These are phyloP conservation scores for Drosophila ficusphila DNA, from an alignment of 1,140 invertebrate species.

Conservation along the genomic window DNA sequence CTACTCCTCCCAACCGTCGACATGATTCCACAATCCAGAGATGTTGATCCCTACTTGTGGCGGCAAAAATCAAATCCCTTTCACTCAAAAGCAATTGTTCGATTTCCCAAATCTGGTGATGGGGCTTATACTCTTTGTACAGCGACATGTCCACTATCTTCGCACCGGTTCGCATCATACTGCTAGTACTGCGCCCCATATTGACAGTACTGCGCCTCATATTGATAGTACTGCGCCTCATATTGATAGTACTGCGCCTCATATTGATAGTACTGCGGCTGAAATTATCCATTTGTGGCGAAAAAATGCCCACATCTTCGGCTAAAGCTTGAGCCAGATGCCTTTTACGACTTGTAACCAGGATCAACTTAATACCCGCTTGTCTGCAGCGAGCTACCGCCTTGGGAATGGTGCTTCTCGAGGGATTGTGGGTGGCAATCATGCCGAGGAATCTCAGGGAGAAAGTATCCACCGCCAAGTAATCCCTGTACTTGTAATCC, in stretches of 20 bases:
- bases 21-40: constrained; percentile 51
- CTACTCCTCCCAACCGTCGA: constrained; percentile 47
- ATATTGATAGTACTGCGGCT: no score
- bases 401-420: constrained; percentile 2
- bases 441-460: constrained; percentile 46
- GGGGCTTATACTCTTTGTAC: constrained; percentile 2
- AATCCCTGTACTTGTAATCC: neutral
- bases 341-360: constrained; percentile 4
- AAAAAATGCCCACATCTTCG: constrained; percentile 37
- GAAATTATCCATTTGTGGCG: neutral
- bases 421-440: constrained; percentile 36
- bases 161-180: neutral
- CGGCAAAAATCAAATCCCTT: constrained; percentile 45
- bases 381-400: constrained; percentile 30
- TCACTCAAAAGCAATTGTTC: constrained; percentile 40
- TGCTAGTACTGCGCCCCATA: no score
- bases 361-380: constrained; percentile 56
- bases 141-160: constrained; percentile 43
- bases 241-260: no score
- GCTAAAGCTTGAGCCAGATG: constrained; percentile 27
- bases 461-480: constrained; percentile 10
- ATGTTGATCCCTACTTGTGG: constrained; percentile 7
- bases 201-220: no score
- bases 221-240: no score
- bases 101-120: constrained; percentile 47